Base-by-base conservation (phyloP, 2,113 vertebrate species). In the Speoplatyrhinus poulsoni region DNA sequence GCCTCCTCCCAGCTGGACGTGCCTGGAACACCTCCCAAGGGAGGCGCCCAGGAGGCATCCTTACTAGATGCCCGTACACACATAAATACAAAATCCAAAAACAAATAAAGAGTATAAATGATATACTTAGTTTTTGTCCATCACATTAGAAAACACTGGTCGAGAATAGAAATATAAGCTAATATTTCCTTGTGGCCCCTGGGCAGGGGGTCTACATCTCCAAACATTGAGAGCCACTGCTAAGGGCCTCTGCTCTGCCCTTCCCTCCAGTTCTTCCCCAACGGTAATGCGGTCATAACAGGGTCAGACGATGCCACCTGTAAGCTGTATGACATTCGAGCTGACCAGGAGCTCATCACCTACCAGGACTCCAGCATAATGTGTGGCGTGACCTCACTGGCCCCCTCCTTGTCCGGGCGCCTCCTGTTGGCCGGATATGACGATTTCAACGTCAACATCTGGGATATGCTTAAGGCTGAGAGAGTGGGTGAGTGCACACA, bases 381-480 rank as follows among this genome's bases (percentile, higher is more conserved):
- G 92, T 98, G 97, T 0, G 98, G 96, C 0, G 98, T 99, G 83
- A 99, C 98, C 0, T 98, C 97, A 0, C 90, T 98, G 12, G 95
- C 96, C 46, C 95, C 97, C 32, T 99, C 98, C 52, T 83, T 93
- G 70, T 98, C 96, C 0, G 98, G 98, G 2, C 94, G 97, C 12
- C 94, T 99, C 80, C 17, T 99, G 50, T 86, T 99, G 0, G 97
- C 96, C 0, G 98, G 98, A 0, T 97, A 99, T 0, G 97, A 99
- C 0, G 97, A 99, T 88, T 99, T 99, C 84, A 99, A 96, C 77
- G 98, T 97, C 90, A 99, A 99, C 76, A 93, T 99, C 89, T 99
- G 98, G 98, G 98, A 99, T 83, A 71, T 91, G 1, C 86, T 96
- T 26, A 96, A 96, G 82, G 68, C 88, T 0, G 95, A 96, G 85